Evolutionary conservation across 1,140 invertebrate genomes (phyloP).

Genomic region (Aphelenchoides fujianensis): DNA sequence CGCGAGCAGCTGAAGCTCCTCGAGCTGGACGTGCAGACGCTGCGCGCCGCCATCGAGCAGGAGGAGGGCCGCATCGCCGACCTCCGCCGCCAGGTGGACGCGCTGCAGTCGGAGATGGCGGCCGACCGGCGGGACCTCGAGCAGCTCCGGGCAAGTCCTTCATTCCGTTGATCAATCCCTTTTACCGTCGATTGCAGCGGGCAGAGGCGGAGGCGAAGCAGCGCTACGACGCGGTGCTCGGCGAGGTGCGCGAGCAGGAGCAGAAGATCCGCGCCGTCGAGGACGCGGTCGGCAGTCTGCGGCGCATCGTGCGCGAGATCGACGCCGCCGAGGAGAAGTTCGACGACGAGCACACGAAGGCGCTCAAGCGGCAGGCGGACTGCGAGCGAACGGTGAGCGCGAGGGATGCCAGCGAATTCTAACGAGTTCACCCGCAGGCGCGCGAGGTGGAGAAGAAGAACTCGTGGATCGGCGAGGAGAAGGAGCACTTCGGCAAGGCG

Average conservation of each 20-base stretch:
- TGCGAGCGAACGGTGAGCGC: background rate
- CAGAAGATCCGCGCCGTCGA: background rate
- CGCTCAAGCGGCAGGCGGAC: background rate
- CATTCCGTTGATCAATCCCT: background rate
- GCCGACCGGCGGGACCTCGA: background rate
- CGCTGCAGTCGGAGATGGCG: background rate
- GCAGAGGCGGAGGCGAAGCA: background rate
- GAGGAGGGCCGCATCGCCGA: background rate
- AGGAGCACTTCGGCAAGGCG: constrained; percentile 41
- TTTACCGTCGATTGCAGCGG: background rate
- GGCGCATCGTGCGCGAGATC: background rate
- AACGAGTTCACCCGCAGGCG: background rate
- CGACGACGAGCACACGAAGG: background rate
- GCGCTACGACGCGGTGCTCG: background rate
- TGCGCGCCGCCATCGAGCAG: background rate
- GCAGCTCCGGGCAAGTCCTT: background rate
- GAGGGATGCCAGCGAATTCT: background rate
- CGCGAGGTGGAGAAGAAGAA: constrained; percentile 31
- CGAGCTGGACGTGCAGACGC: background rate
- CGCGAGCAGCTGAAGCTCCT: background rate
- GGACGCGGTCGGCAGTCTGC: background rate
- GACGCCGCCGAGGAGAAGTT: background rate
- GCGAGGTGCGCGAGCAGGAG: background rate
- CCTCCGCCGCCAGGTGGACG: background rate
- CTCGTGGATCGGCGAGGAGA: constrained; percentile 49